Percentiles rank a stretch among this genome's conserved stretches.
Conservation (phyloP, 2,888 invertebrate species). For the Drosophila yooni region DNA sequence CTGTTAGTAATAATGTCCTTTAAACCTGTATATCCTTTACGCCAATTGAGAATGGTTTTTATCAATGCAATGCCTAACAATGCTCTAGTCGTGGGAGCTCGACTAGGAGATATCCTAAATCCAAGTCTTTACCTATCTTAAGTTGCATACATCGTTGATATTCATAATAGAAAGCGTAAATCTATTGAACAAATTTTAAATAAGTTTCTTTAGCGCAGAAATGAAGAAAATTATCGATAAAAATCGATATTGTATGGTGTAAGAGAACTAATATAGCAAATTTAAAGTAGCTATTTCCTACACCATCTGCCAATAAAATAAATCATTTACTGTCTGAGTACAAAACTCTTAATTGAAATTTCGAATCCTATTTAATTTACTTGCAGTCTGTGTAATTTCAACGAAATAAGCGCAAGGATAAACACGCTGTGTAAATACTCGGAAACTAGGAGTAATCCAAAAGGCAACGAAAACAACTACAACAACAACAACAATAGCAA, state of each 20-base stretch:
- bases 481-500: conserved; percentile 40
- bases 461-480: conserved; percentile 35
- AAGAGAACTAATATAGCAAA: too few species aligned
- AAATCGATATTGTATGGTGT: neutral
- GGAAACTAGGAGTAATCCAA: conserved; percentile 12
- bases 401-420: conserved; percentile 54
- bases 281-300: too few species aligned
- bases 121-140: neutral
- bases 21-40: neutral
- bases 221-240: neutral
- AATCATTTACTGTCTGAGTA: neutral
- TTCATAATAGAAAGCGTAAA: too few species aligned
- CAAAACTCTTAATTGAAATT: neutral
- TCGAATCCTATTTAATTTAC: neutral
- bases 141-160: neutral
- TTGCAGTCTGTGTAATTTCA: conserved; percentile 46
- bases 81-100: neutral
- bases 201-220: neutral
- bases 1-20: neutral
- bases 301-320: neutral
- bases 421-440: conserved; percentile 32
- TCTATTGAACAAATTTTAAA: too few species aligned
- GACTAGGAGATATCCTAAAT: too few species aligned
- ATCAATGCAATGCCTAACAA: neutral
- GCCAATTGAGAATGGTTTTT: neutral